Conservation (phyloP, 2,888 invertebrate genomes). For the Masnerella sp. region DNA sequence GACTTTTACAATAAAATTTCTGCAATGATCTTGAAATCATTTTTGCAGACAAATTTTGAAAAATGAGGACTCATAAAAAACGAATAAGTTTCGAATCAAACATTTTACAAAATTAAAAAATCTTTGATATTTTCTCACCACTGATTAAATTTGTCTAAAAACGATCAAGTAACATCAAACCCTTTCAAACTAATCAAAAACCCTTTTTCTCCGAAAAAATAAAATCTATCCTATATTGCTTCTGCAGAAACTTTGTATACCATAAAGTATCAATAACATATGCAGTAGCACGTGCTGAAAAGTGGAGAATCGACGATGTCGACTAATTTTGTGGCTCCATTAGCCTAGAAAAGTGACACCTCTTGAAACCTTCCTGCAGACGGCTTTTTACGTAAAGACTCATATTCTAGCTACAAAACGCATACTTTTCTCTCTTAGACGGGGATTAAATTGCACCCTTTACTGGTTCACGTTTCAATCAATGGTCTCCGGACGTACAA, state of each 20-base stretch:
- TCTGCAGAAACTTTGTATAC: background rate
- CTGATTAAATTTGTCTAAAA: too few relatives aligned
- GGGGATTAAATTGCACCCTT: conserved; percentile 76
- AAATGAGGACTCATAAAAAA: too few relatives aligned
- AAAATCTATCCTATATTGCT: too few relatives aligned
- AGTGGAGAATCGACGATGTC: conserved; percentile 11
- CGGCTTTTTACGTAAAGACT: conserved; percentile 46
- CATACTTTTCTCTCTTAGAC: conserved; percentile 61
- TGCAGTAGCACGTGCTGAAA: conserved; percentile 11
- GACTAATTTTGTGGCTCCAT: conserved; percentile 53
- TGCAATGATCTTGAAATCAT: too few relatives aligned
- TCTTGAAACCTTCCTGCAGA: conserved; percentile 41
- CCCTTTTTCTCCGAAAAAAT: too few relatives aligned
- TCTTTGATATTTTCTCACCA: too few relatives aligned
- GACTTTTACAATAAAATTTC: too few relatives aligned
- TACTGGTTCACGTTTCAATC: conserved; percentile 76
- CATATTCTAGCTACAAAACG: conserved; percentile 58
- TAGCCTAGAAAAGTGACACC: conserved; percentile 60
- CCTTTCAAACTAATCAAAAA: too few relatives aligned
- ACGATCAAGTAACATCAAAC: too few relatives aligned
- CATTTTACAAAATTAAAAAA: too few relatives aligned
- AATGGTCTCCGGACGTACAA: conserved; percentile 70
- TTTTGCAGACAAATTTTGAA: too few relatives aligned
- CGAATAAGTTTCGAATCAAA: too few relatives aligned
- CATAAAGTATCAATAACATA: conserved; percentile 9